These are phyloP conservation scores for Drosophila neutralis DNA, from an alignment of 2,888 invertebrate genomes.

Conservation along the genomic window DNA sequence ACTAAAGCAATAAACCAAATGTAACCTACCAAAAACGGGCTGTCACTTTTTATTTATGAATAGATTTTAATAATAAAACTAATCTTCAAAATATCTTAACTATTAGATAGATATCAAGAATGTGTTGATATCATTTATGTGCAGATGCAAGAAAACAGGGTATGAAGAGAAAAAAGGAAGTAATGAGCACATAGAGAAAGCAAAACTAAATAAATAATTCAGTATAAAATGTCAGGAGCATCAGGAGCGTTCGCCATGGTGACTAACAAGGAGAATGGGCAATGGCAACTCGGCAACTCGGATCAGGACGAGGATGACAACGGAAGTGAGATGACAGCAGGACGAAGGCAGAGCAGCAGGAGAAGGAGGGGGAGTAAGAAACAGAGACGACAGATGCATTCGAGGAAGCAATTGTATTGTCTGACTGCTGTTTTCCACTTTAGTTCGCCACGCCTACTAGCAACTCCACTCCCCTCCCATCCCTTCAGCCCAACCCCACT, in stretches of 20 bases:
- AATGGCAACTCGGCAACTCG: neutral
- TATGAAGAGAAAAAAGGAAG: conserved; percentile 46
- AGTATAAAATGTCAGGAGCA: conserved; percentile 77
- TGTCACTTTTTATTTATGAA: neutral
- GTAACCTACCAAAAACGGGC: neutral
- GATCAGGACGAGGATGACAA: conserved; percentile 24
- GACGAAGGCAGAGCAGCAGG: conserved; percentile 20
- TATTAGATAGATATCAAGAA: neutral
- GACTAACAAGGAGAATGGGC: conserved; percentile 43
- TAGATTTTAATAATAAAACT: too few relatives aligned
- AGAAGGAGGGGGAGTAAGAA: neutral
- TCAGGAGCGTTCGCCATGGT: conserved; percentile 55
- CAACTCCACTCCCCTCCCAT: neutral
- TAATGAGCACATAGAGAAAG: conserved; percentile 64
- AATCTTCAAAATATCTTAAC: neutral
- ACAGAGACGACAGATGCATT: conserved; percentile 59
- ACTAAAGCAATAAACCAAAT: neutral
- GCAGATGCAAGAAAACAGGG: conserved; percentile 8
- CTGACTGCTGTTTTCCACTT: conserved; percentile 80
- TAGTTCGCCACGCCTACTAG: conserved; percentile 62
- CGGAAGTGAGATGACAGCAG: conserved; percentile 42
- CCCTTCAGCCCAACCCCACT: neutral
- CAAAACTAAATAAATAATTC: conserved; percentile 79
- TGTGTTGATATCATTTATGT: neutral
- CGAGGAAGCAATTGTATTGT: conserved; percentile 79